Evolutionary conservation across 2,888 invertebrate species (phyloP), one percentile per base, ranked within the genome.

Genomic region (Drosophila affinis): DNA sequence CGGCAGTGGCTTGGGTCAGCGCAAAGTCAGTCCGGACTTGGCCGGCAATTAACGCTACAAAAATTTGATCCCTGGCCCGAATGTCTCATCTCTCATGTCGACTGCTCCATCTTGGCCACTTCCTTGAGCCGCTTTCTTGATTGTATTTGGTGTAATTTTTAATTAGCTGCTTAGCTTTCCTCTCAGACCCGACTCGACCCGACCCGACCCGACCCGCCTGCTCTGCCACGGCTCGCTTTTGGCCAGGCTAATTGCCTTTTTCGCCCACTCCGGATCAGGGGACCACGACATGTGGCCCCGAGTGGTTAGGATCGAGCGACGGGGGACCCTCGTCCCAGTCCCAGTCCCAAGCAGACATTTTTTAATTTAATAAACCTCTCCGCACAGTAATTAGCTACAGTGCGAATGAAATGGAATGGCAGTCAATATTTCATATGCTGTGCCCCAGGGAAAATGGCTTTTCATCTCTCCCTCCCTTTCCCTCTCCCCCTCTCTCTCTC

Each of bases 131-230:
- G 56, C 57, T 34, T 45, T n/a, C 49, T 17, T 49, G 55, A 65
- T 73, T 74, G 56, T 57, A 62, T 74, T 74, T 59, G 55, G 59
- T 68, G 59, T 67, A 63, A 71, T 71, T 75, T 71, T 76, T 65
- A 75, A 76, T 76, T 68, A 76, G 62, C 68, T 63, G 60, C 69
- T 54, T 62, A 59, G 29, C 61, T 59, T 62, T 62, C 48, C 39
- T 56, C 27, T 3, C 4, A 1, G 18, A 48, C 24, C 24, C 0
- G 4, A 5, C 24, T 5, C 24, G 46, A 21, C 3, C 4, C 18
- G 18, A 48, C 24, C 24, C 0, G 4, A 5, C 24, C 24, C 24
- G 46, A 21, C 47, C 64, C 24, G 24, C 14, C 52, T 9, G 9
- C 7, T 2, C 17, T 12, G 17, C 17, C 32, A 29, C 6, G n/a